A percentile compares a stretch with the other conserved stretches of the same genome.
Evolutionary conservation across 2,888 invertebrate genomes (phyloP).

Genomic region (Phengaris arion): DNA sequence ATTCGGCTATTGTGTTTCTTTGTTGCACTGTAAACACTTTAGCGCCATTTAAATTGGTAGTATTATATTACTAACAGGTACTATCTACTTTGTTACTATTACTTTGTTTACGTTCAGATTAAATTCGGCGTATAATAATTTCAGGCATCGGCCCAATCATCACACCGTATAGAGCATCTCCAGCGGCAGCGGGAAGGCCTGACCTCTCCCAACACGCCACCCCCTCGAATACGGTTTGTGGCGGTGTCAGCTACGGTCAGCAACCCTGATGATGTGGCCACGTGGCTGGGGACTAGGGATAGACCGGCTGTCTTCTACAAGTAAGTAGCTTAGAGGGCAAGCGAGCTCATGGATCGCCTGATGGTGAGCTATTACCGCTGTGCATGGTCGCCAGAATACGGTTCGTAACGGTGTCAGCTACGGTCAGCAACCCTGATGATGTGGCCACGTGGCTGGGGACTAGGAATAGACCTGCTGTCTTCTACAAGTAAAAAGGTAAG

Average conservation of each 20-base stretch:
- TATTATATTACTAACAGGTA: too few relatives aligned
- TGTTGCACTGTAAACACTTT: too few relatives aligned
- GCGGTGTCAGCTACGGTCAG: constrained; percentile 90
- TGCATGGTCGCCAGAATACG: too few relatives aligned
- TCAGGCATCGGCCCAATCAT: constrained; percentile 65
- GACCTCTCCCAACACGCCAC: constrained; percentile 36
- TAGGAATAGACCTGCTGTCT: constrained; percentile 36
- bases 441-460: constrained; percentile 50
- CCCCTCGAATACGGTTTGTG: constrained; percentile 80
- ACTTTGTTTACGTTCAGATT: too few relatives aligned
- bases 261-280: constrained; percentile 86
- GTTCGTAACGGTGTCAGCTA: constrained; percentile 54
- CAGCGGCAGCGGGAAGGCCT: constrained; percentile 52
- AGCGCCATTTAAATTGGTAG: too few relatives aligned
- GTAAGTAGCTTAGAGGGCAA: constrained; percentile 47
- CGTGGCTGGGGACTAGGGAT: constrained; percentile 81
- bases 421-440: too few relatives aligned
- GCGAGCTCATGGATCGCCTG: too few relatives aligned
- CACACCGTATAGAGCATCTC: constrained; percentile 60
- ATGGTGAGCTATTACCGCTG: too few relatives aligned
- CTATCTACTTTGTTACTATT: too few relatives aligned
- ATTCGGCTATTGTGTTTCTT: too few relatives aligned
- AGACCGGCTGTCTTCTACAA: constrained; percentile 75
- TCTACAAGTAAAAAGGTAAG: too few relatives aligned
- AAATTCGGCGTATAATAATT: background rate